Conservation (phyloP, 2,888 invertebrate genomes). For the Hirtodrosophila alboralis region DNA sequence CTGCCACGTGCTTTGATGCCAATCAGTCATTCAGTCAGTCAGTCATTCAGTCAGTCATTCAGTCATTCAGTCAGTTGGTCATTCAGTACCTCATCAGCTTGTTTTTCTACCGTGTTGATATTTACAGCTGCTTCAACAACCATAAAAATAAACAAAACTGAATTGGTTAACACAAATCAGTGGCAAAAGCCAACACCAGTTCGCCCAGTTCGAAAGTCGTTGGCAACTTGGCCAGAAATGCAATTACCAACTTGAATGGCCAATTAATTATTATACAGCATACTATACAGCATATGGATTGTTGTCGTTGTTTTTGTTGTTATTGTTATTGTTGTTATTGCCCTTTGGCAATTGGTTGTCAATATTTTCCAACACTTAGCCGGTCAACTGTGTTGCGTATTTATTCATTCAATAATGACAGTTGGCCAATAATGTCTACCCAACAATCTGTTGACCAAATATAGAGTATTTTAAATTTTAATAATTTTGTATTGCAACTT, state of each 20-base stretch:
- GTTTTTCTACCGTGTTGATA: slow-evolving; percentile 23
- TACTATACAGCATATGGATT: too few relatives aligned
- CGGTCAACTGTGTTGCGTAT: slow-evolving; percentile 26
- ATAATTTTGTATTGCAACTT: too few relatives aligned
- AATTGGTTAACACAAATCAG: slow-evolving; percentile 50
- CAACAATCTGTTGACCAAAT: neutral
- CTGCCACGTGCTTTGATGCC: slow-evolving; percentile 4
- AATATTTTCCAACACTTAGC: slow-evolving; percentile 26
- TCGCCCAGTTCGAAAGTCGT: slow-evolving; percentile 12
- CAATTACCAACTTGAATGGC: slow-evolving; percentile 67
- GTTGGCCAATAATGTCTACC: slow-evolving; percentile 14
- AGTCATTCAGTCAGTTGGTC: slow-evolving; percentile 2
- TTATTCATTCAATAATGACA: slow-evolving; percentile 35
- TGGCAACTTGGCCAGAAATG: slow-evolving; percentile 40
- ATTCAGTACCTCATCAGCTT: slow-evolving; percentile 12
- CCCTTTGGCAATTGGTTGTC: slow-evolving; percentile 20
- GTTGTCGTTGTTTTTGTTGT: slow-evolving; percentile 8
- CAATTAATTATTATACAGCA: slow-evolving; percentile 60
- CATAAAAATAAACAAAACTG: slow-evolving; percentile 53
- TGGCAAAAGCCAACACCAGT: slow-evolving; percentile 36
- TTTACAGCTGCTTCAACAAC: slow-evolving; percentile 40
- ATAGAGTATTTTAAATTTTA: too few relatives aligned
- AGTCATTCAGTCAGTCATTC: too few relatives aligned
- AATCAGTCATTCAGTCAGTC: slow-evolving; percentile 2
- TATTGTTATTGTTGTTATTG: neutral